Base-by-base conservation (phyloP, 2,888 invertebrate species). In the Thera obeliscata region DNA sequence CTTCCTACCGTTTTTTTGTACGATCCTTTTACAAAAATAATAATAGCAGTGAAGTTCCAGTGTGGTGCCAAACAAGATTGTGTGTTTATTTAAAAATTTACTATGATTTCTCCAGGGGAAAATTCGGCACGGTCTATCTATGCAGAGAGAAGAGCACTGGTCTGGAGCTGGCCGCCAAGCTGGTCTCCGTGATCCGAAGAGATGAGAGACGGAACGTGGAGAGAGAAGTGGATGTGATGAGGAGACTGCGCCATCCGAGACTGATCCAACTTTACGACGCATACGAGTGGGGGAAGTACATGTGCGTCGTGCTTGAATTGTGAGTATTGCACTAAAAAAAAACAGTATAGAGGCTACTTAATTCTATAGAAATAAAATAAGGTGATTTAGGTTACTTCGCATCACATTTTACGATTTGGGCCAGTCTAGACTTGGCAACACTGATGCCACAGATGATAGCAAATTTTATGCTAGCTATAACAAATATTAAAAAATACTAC, bases 281-380 rank as follows among this genome's bases (percentile, higher is more conserved):
- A 9, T 99, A 98, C 89, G 99, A 99, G 90, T 96, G 96, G 91
- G 96, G 96, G 78, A 97, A 97, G 91, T 97, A 97, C 84, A 98
- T 99, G 96, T 98, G 98, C 91, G 98, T 99, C 80, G 97, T 99
- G 75, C 95, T 99, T 74, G 99, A 99, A 95, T 94, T 99, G 99
- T 99, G 94, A 66, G 66, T 66, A 4, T 33, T 52, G 33, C 3
- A 46, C 43, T 9, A 2, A 9, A 41, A 5, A 3, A 2, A 41
- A 41, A 0, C 7, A 41, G 7, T 22, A 22, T 22, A 22, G 22
- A 22, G 22, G 22, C 22, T 1, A 22, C 22, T 22, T n/a, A n/a
- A n/a, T n/a, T n/a, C n/a, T n/a, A n/a, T n/a, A n/a, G n/a, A n/a
- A n/a, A n/a, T n/a, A n/a, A n/a, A n/a, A n/a, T n/a, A n/a, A n/a